phyloP scores from a whole-genome alignment of 64 coral and sea anemone species.

The Stylophora pistillata region DNA sequence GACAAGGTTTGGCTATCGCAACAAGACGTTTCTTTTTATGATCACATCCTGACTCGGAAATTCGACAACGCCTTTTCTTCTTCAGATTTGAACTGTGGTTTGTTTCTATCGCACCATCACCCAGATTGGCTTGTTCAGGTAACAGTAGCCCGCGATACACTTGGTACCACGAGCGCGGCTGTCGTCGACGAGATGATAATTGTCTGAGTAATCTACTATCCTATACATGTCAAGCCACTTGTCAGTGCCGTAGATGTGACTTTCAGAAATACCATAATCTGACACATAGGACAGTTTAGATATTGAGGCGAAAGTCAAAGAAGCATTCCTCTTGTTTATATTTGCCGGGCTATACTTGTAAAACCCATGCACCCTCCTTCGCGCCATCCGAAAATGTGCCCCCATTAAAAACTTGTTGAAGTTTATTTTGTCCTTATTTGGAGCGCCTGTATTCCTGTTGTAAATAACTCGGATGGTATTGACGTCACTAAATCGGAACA shows the following conservation, averaged over 20 bases:
- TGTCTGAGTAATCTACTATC: constrained; percentile 2
- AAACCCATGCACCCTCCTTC: constrained; percentile 44
- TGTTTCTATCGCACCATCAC: background rate
- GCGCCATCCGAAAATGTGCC: background rate
- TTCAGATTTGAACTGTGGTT: background rate
- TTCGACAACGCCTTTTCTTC: too few species aligned
- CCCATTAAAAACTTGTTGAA: constrained; percentile 80
- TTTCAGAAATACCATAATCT: too few species aligned
- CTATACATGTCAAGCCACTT: constrained; percentile 61
- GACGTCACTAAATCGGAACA: constrained; percentile 76
- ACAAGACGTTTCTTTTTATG: too few species aligned
- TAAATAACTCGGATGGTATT: constrained; percentile 67
- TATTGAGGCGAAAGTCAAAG: too few species aligned
- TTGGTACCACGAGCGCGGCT: background rate
- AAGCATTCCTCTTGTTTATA: background rate
- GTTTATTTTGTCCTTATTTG: constrained; percentile 18
- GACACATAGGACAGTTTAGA: too few species aligned
- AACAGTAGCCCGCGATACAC: constrained; percentile 11
- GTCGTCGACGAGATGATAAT: constrained; percentile 68
- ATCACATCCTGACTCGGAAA: too few species aligned
- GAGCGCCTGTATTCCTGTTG: constrained; percentile 24
- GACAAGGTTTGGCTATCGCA: too few species aligned
- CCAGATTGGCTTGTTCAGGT: constrained; percentile 1
- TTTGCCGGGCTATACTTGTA: constrained; percentile 60
- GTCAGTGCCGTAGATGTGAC: background rate